Base-by-base conservation (phyloP, 2,888 invertebrate genomes). In the Drosophila greeni region DNA sequence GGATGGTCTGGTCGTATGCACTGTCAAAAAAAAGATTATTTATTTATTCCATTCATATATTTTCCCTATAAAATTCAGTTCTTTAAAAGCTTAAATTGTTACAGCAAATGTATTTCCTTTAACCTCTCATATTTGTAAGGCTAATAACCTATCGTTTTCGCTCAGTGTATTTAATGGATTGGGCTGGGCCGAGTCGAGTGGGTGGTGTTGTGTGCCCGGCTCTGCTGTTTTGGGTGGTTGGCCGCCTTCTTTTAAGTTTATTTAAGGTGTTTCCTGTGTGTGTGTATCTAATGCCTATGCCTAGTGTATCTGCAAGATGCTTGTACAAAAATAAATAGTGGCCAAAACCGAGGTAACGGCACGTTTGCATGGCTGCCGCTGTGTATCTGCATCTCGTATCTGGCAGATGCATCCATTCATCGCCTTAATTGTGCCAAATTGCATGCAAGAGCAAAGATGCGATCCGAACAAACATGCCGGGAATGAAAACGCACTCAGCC, bases 381-480 rank as follows among this genome's bases (percentile, higher is more conserved):
- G n/a, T 34, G 18, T 53, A 29, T 68, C 37, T 57, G 57, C 42
- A 49, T 45, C 56, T 14, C 39, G 49, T 62, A 43, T 66, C 67
- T 58, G 57, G 29, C 57, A 62, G 51, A 75, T 67, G 62, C 59
- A 29, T 47, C 34, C 60, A 47, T 39, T 34, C 37, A 43, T 61
- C 40, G 49, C 69, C 61, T 69, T 65, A 72, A 76, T 74, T 76
- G 74, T 72, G 75, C 75, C 75, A 74, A 74, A 74, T 56, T 66
- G 74, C 66, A 71, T 49, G 66, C 70, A 49, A 40, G 43, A 45
- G 34, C 18, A 18, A 33, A 51, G 29, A 31, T 47, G 23, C 39
- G 62, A 65, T 49, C 23, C 51, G 26, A 51, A 42, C 18, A 36
- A 56, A 47, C 23, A 45, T 29, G 18, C 37, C 24, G 34, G n/a